A percentile compares a stretch with the other conserved stretches of the same genome.
Conservation (phyloP, 2,888 invertebrate species). For the Rhyacophila evoluta region DNA sequence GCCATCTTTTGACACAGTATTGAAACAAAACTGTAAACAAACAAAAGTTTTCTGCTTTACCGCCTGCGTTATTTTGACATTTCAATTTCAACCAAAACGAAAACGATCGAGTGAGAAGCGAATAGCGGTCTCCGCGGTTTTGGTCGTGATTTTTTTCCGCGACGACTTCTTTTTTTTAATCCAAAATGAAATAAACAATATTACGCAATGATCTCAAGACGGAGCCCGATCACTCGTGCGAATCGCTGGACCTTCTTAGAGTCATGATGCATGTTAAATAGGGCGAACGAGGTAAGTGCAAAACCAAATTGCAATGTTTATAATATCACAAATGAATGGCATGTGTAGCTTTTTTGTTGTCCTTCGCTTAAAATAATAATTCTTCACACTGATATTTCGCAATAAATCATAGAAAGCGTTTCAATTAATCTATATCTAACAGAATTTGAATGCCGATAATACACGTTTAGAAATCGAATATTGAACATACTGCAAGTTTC, state of each 20-base stretch:
- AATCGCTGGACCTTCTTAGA: constrained; percentile 28
- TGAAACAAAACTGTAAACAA: neutral
- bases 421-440: neutral
- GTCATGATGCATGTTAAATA: constrained; percentile 42
- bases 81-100: constrained; percentile 30
- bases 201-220: constrained; percentile 43
- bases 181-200: constrained; percentile 46
- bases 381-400: neutral
- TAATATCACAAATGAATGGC: constrained; percentile 10
- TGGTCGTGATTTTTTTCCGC: constrained; percentile 3
- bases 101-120: constrained; percentile 17
- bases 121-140: neutral
- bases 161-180: constrained; percentile 26
- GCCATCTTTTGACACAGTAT: neutral
- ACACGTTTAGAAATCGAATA: neutral
- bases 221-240: constrained; percentile 35
- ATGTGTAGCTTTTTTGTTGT: constrained; percentile 6
- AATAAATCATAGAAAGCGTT: neutral
- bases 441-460: neutral
- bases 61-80: neutral
- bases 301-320: constrained; percentile 36
- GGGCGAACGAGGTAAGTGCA: constrained; percentile 39
- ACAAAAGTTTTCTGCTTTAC: neutral
- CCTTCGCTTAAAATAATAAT: constrained; percentile 1
- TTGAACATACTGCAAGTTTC: neutral